These are phyloP conservation scores for Nycticorax nycticorax DNA, from an alignment of 2,113 vertebrate genomes.

Conservation along the genomic window DNA sequence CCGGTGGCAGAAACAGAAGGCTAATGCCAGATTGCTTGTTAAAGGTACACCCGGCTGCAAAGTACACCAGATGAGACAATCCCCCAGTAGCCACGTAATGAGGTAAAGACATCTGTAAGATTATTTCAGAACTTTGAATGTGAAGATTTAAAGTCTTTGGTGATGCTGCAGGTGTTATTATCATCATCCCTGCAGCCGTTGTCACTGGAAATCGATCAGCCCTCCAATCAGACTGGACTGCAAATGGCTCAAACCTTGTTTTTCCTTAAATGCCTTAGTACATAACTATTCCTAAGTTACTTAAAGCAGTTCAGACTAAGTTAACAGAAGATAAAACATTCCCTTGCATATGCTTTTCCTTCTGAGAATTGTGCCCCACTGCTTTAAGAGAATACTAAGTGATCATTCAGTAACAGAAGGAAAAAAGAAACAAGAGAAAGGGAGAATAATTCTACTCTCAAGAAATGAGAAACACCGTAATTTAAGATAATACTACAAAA, in stretches of 20 bases:
- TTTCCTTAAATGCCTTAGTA: neutral
- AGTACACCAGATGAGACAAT: conserved; percentile 70
- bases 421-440: neutral
- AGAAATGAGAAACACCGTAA: neutral
- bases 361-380: neutral
- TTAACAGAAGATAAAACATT: neutral
- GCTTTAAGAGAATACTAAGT: neutral
- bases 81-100: conserved; percentile 70
- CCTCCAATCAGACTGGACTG: neutral
- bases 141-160: conserved; percentile 62
- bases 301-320: neutral
- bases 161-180: conserved; percentile 57
- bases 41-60: conserved; percentile 67
- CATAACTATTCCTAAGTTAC: neutral
- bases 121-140: conserved; percentile 44
- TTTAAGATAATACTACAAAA: neutral
- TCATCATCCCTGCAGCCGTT: neutral
- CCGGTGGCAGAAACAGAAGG: conserved; percentile 70
- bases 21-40: conserved; percentile 76
- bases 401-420: neutral
- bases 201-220: conserved; percentile 47
- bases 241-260: neutral
- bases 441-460: neutral
- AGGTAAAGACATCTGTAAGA: conserved; percentile 75
- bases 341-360: neutral